Base-by-base conservation (phyloP, 2,888 invertebrate species). In the Bhutanitis thaidina region DNA sequence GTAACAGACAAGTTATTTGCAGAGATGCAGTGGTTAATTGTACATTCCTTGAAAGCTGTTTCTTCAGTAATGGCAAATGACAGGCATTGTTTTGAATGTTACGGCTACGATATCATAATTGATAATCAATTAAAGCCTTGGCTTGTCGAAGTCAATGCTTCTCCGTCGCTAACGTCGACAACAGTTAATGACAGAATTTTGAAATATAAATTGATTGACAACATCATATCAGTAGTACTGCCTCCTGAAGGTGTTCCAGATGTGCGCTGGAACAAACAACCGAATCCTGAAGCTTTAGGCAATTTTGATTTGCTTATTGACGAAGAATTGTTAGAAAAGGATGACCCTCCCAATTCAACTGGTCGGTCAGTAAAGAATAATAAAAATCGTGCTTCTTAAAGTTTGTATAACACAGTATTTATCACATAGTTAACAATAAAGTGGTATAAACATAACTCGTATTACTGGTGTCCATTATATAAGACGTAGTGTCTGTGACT, bases 91-190 rank as follows among this genome's bases (percentile, higher is more conserved):
- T 97, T 96, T 69, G 97, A 97, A 80, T 97, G 97, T 69, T 98
- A 98, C 67, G 98, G 98, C 43, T 98, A 97, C 71, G 98, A 98
- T 71, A 98, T 98, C 40, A 98, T 98, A 60, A 97, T 98, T 61
- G 98, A 98, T 76, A 95, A 97, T 69, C 93, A 93, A 64, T 82
- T 98, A 20, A 98, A 98, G 76, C 98, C 98, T 0, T 98, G 97
- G 97, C 88, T 97, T 7, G 95, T 97, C 40, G 97, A 97, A 87
- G 96, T 97, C 7, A 98, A 98, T 76, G 97, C 98, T 1, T 98
- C 98, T 0, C 98, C 98, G 0, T 98, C 98, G 0, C 80, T 98
- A 41, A 96, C 97, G 8, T 97, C 98, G 0, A 98, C 98, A 0
- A 98, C 98, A 0, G 96, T 96, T 1, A 97, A 96, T 69, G 98